Conservation (phyloP, 1,140 invertebrate genomes). For the Macrostomum lignano region DNA sequence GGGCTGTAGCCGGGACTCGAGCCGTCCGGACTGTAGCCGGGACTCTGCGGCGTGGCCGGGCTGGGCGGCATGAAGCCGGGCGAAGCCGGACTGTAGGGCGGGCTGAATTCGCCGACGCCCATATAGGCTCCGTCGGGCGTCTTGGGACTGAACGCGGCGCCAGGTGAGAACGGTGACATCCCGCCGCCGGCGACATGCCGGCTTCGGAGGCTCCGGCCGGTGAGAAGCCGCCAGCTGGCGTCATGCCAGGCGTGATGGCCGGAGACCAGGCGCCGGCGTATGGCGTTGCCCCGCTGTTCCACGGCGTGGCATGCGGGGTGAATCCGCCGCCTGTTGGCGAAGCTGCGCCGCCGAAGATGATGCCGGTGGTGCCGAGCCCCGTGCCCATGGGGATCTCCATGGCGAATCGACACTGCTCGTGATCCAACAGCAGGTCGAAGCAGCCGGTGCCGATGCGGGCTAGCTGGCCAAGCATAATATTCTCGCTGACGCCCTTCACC, state of each 20-base stretch:
- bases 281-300: constrained; percentile 6
- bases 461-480: constrained; percentile 92
- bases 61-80: constrained; percentile 30
- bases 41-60: constrained; percentile 5
- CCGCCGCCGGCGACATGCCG: constrained; percentile 33
- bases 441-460: constrained; percentile 87
- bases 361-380: no score
- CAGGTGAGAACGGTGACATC: constrained; percentile 73
- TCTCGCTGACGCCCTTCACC: constrained; percentile 92
- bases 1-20: constrained; percentile 38
- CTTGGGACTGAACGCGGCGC: constrained; percentile 30
- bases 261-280: constrained; percentile 38
- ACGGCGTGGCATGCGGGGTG: not conserved
- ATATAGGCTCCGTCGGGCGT: not conserved
- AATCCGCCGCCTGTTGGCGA: not conserved
- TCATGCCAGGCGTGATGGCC: constrained; percentile 48
- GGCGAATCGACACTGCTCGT: constrained; percentile 50
- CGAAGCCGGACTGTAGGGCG: constrained; percentile 29
- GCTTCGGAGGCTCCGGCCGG: constrained; percentile 29
- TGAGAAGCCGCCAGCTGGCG: constrained; percentile 59
- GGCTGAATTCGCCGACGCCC: no score
- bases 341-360: constrained; percentile 89
- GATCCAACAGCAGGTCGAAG: constrained; percentile 82
- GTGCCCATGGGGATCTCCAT: constrained; percentile 2
- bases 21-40: constrained; percentile 20